Percentiles rank a stretch among this genome's conserved stretches.
phyloP scores from a whole-genome alignment of 2,113 vertebrate species.

The Coptodon bakossiorum region DNA sequence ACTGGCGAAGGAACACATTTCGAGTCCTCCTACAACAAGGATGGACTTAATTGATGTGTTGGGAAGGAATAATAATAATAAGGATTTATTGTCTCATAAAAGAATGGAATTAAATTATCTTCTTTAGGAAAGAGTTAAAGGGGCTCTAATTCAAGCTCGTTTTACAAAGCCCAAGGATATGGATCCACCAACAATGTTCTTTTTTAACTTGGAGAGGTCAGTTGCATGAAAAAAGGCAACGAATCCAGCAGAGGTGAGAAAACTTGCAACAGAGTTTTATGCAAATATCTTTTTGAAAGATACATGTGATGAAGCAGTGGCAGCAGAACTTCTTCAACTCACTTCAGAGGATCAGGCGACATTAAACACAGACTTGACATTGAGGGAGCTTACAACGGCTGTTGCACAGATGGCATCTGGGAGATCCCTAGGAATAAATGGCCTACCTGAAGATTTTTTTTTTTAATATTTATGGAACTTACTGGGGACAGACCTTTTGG shows the following conservation, averaged over 20 bases:
- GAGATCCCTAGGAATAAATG: background rate
- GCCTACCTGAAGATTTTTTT: background rate
- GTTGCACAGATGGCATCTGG: background rate
- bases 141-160: background rate
- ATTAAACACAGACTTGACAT: background rate
- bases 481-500: background rate
- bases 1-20: background rate
- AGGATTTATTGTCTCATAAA: background rate
- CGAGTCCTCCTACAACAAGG: background rate
- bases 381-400: background rate
- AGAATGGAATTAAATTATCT: background rate
- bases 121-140: background rate
- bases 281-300: background rate
- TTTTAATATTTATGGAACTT: background rate
- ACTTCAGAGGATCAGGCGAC: background rate
- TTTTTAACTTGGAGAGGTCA: background rate
- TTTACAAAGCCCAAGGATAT: background rate
- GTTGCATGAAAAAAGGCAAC: background rate
- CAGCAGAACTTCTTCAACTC: background rate
- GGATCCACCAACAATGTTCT: background rate
- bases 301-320: background rate
- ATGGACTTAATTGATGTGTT: background rate
- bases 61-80: background rate
- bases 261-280: background rate
- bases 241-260: background rate